Evolutionary conservation across 2,797 vertebrate genomes (phyloP), one percentile per base, ranked within the genome.

Genomic region (Typhlichthys eigenmanni): DNA sequence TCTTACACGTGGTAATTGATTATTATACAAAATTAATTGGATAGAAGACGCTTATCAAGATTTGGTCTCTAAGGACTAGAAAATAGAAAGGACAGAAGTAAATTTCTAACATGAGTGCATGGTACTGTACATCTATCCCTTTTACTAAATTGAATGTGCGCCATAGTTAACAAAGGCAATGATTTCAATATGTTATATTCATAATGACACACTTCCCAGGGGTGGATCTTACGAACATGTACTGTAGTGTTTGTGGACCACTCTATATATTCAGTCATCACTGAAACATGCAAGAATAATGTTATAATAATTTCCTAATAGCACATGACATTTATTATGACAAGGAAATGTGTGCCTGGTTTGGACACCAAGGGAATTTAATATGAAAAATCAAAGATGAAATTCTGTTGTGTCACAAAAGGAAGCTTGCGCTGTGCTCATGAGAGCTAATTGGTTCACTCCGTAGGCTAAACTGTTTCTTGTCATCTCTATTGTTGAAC

Each of bases 361-460:
- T 34, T 53, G 12, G 11, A 24, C 11, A 29, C 51, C 19, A 38
- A 55, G 54, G 46, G 29, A 62, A 12, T 19, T 19, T 2, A 3
- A 47, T 13, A 12, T 9, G 24, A 5, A 51, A 38, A 66, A 60
- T 68, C 72, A 71, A 68, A 72, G 67, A 62, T 62, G 49, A 32
- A 38, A 58, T 52, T 38, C 63, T 61, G 58, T 45, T 46, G 58
- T 69, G 6, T 51, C 47, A 17, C 67, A 51, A 69, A 69, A 69
- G 58, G 48, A 32, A 47, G 13, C 17, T 66, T 47, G 17, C 60
- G 60, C 64, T 75, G 66, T 75, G 66, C 55, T 55, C 62, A 67
- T 65, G 54, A 55, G 64, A 70, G 74, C 71, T 4, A 58, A 76
- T 54, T 43, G 53, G 43, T 55, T 46, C 58, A 51, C 64, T 62